Base-by-base conservation (phyloP, 2,797 vertebrate genomes). In the Valencia hispanica region DNA sequence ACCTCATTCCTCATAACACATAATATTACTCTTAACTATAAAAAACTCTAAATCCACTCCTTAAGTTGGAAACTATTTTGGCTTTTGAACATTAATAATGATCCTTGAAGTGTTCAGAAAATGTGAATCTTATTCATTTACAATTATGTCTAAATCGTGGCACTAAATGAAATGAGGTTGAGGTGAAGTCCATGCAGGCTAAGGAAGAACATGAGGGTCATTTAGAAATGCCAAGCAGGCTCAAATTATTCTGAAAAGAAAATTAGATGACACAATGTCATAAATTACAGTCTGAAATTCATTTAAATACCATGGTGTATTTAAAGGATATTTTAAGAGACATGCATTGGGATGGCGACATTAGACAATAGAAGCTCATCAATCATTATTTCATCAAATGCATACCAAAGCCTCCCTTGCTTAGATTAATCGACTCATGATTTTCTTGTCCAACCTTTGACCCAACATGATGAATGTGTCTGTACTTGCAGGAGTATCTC, bases 391-490 rank as follows among this genome's bases (percentile, higher is more conserved):
- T 55, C 73, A 77, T 78, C 77, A 83, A 71, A 41, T 25, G 48
- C 32, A 68, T 32, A 50, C 47, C 66, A 11, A 18, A 63, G 30
- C 47, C 71, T 72, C 50, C 61, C 72, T 39, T 66, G 27, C 63
- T 39, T 75, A 81, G 71, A 89, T 86, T 93, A 89, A 94, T 92
- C 50, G 63, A 84, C 78, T 90, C 86, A 79, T 93, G 81, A 88
- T 89, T 84, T 83, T 72, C 75, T 20, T 32, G 34, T 34, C 22
- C 55, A n/a, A 81, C 91, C 91, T 92, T 84, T 90, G 85, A 89
- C 86, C 88, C 55, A n/a, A 61, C 59, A 83, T 93, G 92, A 94
- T 92, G 76, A 83, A 93, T 93, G 91, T 43, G 82, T 89, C 87
- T 90, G 84, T 85, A 81, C 79, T 73, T 75, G 78, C 65, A 87